Conservation (phyloP, 2,888 invertebrate species). For the Raillietiella orientalis region DNA sequence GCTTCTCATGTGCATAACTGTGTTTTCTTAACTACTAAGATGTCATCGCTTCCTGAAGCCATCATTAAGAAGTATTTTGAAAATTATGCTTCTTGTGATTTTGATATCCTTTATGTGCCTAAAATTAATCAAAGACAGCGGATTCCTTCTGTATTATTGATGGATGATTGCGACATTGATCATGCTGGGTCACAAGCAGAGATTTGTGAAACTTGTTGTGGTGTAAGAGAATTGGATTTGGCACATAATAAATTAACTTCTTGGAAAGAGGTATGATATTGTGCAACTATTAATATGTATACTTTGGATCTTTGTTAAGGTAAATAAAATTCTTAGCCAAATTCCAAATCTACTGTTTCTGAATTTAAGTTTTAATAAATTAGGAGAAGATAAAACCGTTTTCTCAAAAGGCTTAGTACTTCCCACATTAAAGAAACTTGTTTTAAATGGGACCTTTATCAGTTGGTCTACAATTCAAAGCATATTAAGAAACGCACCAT, state of each 20-base stretch:
- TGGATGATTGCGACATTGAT: slow-evolving; percentile 70
- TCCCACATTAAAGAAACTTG: slow-evolving; percentile 31
- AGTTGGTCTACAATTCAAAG: slow-evolving; percentile 51
- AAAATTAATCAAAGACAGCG: slow-evolving; percentile 30
- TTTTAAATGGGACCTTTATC: slow-evolving; percentile 55
- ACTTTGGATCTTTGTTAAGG: slow-evolving; percentile 16
- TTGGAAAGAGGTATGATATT: slow-evolving; percentile 41
- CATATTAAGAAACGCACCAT: slow-evolving; percentile 17
- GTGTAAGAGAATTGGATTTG: slow-evolving; percentile 73
- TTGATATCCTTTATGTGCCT: slow-evolving; percentile 48
- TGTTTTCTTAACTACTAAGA: slow-evolving; percentile 12
- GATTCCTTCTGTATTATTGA: slow-evolving; percentile 23
- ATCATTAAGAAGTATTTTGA: slow-evolving; percentile 51
- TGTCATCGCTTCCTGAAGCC: slow-evolving; percentile 70
- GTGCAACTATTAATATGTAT: slow-evolving; percentile 3
- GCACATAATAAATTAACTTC: slow-evolving; percentile 61
- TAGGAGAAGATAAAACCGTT: slow-evolving; percentile 11
- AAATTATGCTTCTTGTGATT: slow-evolving; percentile 24
- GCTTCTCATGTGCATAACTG: too few species aligned
- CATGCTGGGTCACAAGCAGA: slow-evolving; percentile 51
- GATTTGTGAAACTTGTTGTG: slow-evolving; percentile 45
- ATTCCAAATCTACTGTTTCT: slow-evolving; percentile 67
- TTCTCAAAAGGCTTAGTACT: slow-evolving; percentile 8
- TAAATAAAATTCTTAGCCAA: slow-evolving; percentile 51
- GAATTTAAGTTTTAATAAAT: slow-evolving; percentile 61